phyloP scores from a whole-genome alignment of 2,888 invertebrate species.

The Orchesellides sinensis region DNA sequence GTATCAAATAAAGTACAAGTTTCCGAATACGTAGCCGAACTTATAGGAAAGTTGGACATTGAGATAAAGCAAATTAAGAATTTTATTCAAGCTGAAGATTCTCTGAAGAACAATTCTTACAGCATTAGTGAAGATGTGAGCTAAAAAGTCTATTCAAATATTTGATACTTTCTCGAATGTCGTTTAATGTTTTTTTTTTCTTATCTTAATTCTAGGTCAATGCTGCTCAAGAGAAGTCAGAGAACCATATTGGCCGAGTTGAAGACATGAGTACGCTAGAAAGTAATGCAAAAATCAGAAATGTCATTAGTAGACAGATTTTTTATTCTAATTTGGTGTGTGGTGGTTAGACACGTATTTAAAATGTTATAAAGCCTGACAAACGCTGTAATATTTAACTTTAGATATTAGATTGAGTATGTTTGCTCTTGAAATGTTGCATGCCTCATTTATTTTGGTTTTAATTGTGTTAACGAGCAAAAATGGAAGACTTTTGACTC shows the following conservation, averaged over 20 bases:
- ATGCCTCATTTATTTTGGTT: too few species aligned
- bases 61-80: conserved; percentile 74
- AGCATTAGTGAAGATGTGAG: conserved; percentile 71
- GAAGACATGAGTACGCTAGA: conserved; percentile 65
- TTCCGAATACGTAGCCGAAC: conserved; percentile 73
- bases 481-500: too few species aligned
- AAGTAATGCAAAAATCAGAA: conserved; percentile 64
- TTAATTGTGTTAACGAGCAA: too few species aligned
- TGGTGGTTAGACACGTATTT: too few species aligned
- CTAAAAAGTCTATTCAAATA: not conserved
- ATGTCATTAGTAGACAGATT: too few species aligned
- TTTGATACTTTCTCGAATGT: not conserved
- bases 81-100: conserved; percentile 71
- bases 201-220: conserved; percentile 27
- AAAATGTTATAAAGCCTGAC: too few species aligned
- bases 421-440: too few species aligned
- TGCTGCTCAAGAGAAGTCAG: conserved; percentile 62
- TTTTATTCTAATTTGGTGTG: too few species aligned
- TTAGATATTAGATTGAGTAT: too few species aligned
- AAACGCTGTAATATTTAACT: too few species aligned
- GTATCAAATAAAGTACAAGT: conserved; percentile 74
- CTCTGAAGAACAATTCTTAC: conserved; percentile 69
- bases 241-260: conserved; percentile 66
- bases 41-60: conserved; percentile 72
- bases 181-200: not conserved